Base-by-base conservation (phyloP, 2,888 invertebrate genomes). In the Andrena minutula region DNA sequence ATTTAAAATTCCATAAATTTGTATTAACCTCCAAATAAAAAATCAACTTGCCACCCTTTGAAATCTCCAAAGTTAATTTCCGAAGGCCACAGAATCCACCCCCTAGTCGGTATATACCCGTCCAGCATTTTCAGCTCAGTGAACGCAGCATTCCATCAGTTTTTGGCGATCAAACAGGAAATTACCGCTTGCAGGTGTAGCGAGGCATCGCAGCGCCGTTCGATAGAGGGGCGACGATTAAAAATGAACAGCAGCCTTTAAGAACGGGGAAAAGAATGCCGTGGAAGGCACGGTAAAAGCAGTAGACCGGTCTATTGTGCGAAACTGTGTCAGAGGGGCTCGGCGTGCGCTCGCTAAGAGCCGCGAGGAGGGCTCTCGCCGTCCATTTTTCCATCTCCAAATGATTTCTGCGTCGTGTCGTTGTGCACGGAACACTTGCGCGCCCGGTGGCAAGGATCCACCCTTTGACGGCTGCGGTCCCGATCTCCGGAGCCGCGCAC, bases 301-400 rank as follows among this genome's bases (percentile, higher is more conserved):
- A 56, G 75, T 51, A 47, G 84, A 82, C 85, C 79, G 65, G 51
- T 84, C 87, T 75, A 87, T 87, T 87, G 87, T 87, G 74, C 66
- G 75, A 84, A 87, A 87, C 86, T 87, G 84, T 87, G 87, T 87
- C 87, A 87, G 82, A 87, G 87, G 82, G 77, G 81, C 82, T 83
- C 76, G 79, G 69, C 71, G 72, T 73, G 7, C 23, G 47, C 41
- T 41, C 78, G 75, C 82, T 65, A 81, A 81, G 87, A 75, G 78
- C 73, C 58, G 68, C 63, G 76, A 79, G 83, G 86, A 86, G 82
- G 49, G 60, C 64, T 71, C 78, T 75, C 79, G 60, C 47, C 73
- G 71, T 81, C 72, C 75, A 82, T 84, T 85, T 82, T 84, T 72
- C 41, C 82, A 79, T 72, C 76, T 75, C 65, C 79, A 56, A 75